Evolutionary conservation across 2,888 invertebrate species (phyloP), one percentile per base, ranked within the genome.

Genomic region (Lithophane ornitopus): DNA sequence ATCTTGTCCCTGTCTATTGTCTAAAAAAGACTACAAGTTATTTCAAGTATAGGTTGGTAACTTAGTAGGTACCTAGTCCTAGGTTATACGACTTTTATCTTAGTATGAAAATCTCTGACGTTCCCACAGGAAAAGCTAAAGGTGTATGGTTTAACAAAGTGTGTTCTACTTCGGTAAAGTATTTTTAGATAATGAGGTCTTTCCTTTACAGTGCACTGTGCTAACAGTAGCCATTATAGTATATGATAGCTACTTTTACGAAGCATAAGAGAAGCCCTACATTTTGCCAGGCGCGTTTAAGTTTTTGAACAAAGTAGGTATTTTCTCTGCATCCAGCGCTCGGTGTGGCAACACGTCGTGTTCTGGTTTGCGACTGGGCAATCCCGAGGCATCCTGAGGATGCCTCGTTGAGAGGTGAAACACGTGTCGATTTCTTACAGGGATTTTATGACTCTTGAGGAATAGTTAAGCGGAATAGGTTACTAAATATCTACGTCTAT

Each of bases 121-220:
- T 16, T 56, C 4, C 3, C 11, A 41, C 70, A 41, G 6, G 41
- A 79, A 41, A n/a, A 41, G 11, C 28, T 39, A 11, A 16, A 14
- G 49, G 22, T 46, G 3, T 54, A n/a, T 46, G 19, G 6, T 19
- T 68, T 19, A n/a, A 58, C 39, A 19, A 19, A 28, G 28, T 19
- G 39, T 26, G 28, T 41, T 12, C 70, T 39, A n/a, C 56, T 46
- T 69, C 11, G 2, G 22, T 22, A n/a, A n/a, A 66, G 4, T 70
- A 79, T 26, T 26, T 61, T 62, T 28, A 54, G 28, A 54, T 54
- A 61, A 76, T 46, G n/a, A 54, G 39, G 39, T 28, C 46, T 80
- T n/a, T 56, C 54, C 54, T 80, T 22, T 6, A 34, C n/a, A 44
- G 12, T 44, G n/a, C 77, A 46, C 46, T 80, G 0, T 62, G 19